Evolutionary conservation across 2,797 vertebrate genomes (phyloP).

Genomic region (Lepilemur septentrionalis): DNA sequence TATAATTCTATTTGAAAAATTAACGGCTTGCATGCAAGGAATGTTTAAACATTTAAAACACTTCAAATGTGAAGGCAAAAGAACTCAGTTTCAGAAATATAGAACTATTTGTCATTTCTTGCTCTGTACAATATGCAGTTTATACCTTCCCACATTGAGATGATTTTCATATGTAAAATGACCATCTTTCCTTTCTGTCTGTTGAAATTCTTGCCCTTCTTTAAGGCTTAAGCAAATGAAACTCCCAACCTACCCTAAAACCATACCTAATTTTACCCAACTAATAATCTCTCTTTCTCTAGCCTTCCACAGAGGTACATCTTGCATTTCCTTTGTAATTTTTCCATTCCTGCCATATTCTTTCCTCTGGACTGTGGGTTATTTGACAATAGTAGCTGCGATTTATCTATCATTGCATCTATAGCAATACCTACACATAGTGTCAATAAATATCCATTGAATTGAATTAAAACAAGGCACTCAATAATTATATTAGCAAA

Average conservation of each 20-base stretch:
- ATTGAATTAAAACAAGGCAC: not conserved
- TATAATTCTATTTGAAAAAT: not conserved
- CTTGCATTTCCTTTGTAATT: not conserved
- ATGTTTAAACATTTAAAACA: not conserved
- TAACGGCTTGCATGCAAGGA: not conserved
- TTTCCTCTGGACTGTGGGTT: not conserved
- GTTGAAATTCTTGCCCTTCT: not conserved
- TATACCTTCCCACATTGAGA: not conserved
- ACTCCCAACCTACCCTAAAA: not conserved
- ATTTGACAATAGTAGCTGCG: not conserved
- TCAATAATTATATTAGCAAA: not conserved
- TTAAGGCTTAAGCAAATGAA: conserved; percentile 5
- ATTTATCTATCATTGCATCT: not conserved
- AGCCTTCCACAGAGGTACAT: not conserved
- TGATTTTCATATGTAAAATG: conserved; percentile 38
- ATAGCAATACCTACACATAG: not conserved
- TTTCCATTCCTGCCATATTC: not conserved
- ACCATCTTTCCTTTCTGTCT: not conserved
- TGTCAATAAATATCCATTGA: not conserved
- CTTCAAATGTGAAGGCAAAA: not conserved
- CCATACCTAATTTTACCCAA: not conserved
- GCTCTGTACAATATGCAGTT: not conserved
- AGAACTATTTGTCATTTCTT: conserved; percentile 5
- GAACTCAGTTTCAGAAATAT: not conserved
- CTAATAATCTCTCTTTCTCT: not conserved